Conservation (phyloP, 2,797 vertebrate genomes). For the Gobionotothen gibberifrons region DNA sequence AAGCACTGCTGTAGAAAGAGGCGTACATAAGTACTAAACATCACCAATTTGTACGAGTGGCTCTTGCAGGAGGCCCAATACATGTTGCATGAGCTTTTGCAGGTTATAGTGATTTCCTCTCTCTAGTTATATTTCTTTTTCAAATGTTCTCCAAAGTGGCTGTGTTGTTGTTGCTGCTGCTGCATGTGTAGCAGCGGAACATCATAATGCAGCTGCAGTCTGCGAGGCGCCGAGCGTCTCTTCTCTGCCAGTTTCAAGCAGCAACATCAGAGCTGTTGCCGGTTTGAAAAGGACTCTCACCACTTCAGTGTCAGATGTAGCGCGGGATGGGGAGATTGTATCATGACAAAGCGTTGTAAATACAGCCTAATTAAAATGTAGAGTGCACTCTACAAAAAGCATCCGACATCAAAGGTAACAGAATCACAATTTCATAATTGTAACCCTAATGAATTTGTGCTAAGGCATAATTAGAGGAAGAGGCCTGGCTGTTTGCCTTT, state of each 20-base stretch:
- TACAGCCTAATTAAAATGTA: constrained; percentile 59
- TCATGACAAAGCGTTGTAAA: constrained; percentile 59
- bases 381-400: constrained; percentile 58
- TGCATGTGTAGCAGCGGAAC: background rate
- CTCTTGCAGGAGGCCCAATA: background rate
- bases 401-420: constrained; percentile 65
- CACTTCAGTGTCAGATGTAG: constrained; percentile 19
- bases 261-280: constrained; percentile 32
- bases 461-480: constrained; percentile 56
- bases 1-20: background rate
- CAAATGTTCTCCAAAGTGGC: background rate
- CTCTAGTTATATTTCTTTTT: background rate
- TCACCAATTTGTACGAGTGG: background rate
- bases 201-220: constrained; percentile 28
- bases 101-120: background rate
- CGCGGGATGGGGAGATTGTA: constrained; percentile 17
- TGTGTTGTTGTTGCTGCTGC: background rate
- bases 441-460: constrained; percentile 38
- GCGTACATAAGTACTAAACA: background rate
- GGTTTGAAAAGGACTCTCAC: constrained; percentile 41
- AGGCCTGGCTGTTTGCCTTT: constrained; percentile 42
- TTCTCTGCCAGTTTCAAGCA: constrained; percentile 49
- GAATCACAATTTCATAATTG: constrained; percentile 41
- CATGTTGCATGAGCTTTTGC: background rate
- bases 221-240: constrained; percentile 7